These are phyloP conservation scores for Accipiter cooperii DNA, from an alignment of 2,113 vertebrate genomes.

Conservation along the genomic window DNA sequence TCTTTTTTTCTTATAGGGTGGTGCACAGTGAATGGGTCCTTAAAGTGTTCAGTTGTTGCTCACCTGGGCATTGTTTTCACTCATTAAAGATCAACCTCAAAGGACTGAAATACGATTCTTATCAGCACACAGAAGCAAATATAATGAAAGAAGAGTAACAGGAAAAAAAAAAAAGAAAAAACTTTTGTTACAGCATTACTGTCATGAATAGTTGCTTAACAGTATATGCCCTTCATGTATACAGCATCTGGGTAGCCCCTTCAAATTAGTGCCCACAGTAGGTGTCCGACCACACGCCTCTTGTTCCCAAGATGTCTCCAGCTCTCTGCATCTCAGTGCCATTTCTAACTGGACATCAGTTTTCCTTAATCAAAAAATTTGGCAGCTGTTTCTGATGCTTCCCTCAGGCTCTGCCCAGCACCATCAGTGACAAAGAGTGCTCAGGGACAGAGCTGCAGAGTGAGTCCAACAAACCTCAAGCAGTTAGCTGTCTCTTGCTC, in stretches of 20 bases:
- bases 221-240: background rate
- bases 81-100: background rate
- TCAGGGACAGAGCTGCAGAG: background rate
- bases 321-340: background rate
- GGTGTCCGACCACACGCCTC: background rate
- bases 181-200: background rate
- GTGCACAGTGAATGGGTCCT: background rate
- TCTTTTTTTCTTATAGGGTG: background rate
- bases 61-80: background rate
- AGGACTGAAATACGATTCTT: background rate
- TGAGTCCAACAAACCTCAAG: background rate
- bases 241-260: background rate
- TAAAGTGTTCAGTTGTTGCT: background rate
- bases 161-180: background rate
- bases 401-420: background rate
- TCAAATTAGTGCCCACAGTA: background rate
- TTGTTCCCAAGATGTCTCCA: background rate
- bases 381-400: background rate
- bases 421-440: background rate
- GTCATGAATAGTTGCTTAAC: background rate
- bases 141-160: background rate
- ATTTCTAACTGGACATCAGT: background rate
- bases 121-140: background rate
- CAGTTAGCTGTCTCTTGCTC: background rate
- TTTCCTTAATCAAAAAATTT: background rate